These are phyloP conservation scores for Gymnoscopelus braueri DNA, from an alignment of 2,797 vertebrate species.

Conservation along the genomic window DNA sequence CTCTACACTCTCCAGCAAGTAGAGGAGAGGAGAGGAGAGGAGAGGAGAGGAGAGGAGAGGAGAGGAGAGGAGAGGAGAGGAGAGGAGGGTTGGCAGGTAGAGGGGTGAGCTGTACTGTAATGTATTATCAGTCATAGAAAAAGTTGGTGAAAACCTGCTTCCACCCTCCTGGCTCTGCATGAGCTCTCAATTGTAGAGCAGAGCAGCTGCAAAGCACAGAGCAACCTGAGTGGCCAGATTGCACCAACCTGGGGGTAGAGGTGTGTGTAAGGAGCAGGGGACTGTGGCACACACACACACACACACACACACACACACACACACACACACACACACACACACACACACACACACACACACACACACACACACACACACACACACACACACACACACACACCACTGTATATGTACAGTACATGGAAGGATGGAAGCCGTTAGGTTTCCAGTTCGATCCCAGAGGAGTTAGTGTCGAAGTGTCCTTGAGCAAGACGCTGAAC, in stretches of 20 bases:
- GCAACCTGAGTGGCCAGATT: slow-evolving; percentile 58
- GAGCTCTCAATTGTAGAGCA: slow-evolving; percentile 31
- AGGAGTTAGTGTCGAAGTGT: too few species aligned
- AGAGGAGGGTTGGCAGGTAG: background rate
- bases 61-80: background rate
- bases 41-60: too few species aligned
- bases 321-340: background rate
- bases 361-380: slow-evolving; percentile 27
- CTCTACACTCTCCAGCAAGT: too few species aligned
- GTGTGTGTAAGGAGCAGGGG: slow-evolving; percentile 13
- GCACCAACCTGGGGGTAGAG: slow-evolving; percentile 37
- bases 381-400: slow-evolving; percentile 44
- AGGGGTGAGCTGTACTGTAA: background rate
- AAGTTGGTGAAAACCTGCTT: slow-evolving; percentile 33
- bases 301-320: too few species aligned
- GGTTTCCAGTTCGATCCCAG: too few species aligned
- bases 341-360: slow-evolving; percentile 35
- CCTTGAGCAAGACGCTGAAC: too few species aligned
- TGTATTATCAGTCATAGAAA: slow-evolving; percentile 13
- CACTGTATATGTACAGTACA: too few species aligned
- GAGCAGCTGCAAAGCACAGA: slow-evolving; percentile 53
- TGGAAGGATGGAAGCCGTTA: too few species aligned
- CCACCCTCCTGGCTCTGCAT: slow-evolving; percentile 16
- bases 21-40: too few species aligned
- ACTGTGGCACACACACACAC: too few species aligned